These are phyloP conservation scores for Hyperoplus lanceolatus DNA, from an alignment of 2,797 vertebrate species.

Conservation along the genomic window DNA sequence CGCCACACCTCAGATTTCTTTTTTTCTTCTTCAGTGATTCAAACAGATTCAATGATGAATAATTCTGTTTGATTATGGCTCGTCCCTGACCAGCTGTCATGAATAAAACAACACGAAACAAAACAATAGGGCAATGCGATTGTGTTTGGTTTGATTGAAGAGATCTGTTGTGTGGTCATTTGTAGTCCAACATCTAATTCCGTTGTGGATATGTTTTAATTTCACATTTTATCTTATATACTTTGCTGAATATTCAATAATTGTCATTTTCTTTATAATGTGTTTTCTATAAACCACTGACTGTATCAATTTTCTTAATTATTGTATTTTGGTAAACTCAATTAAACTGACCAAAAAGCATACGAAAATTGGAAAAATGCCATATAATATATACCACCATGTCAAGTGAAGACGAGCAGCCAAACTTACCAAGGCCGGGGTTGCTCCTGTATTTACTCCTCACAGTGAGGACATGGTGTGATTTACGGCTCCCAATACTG, in stretches of 20 bases:
- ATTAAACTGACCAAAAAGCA: neutral
- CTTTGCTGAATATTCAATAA: neutral
- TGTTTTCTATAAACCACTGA: neutral
- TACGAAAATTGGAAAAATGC: neutral
- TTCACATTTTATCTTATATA: neutral
- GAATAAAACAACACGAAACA: slow-evolving; percentile 9
- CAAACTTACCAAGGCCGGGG: slow-evolving; percentile 65
- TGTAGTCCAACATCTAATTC: neutral
- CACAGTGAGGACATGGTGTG: slow-evolving; percentile 42
- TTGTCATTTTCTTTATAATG: neutral
- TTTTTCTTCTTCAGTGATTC: neutral
- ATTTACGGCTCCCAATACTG: slow-evolving; percentile 24
- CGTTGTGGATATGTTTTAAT: neutral
- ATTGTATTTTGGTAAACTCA: neutral
- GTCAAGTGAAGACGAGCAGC: slow-evolving; percentile 10
- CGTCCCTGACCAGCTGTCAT: neutral
- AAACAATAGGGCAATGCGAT: too few species aligned
- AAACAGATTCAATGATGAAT: slow-evolving; percentile 7
- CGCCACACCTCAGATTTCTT: neutral
- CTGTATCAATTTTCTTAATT: neutral
- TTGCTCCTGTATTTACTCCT: slow-evolving; percentile 46
- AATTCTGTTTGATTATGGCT: slow-evolving; percentile 3
- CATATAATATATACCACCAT: neutral
- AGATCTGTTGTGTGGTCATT: neutral
- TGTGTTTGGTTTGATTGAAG: neutral